A percentile compares a stretch with the other conserved stretches of the same genome.
These are phyloP conservation scores for Abrostola triplasia DNA, from an alignment of 2,888 invertebrate species.

Conservation along the genomic window DNA sequence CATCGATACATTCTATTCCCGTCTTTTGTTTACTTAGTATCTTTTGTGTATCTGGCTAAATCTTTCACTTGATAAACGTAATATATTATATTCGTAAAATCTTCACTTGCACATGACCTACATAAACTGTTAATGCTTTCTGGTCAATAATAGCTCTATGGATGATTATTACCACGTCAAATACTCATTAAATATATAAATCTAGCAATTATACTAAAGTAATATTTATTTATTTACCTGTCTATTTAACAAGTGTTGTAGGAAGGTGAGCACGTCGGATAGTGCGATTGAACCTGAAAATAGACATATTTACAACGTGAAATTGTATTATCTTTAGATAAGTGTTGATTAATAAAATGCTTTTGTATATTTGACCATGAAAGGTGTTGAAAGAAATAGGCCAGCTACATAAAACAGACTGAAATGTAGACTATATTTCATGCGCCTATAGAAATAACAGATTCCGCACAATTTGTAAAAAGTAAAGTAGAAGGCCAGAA, in stretches of 20 bases:
- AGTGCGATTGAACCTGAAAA: constrained; percentile 74
- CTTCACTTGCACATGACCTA: too few species aligned
- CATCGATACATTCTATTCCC: too few species aligned
- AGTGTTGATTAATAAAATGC: constrained; percentile 14
- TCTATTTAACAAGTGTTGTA: constrained; percentile 60
- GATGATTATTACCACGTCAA: not conserved
- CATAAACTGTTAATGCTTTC: too few species aligned
- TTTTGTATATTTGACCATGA: constrained; percentile 7
- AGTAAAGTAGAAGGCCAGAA: too few species aligned
- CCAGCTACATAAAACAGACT: constrained; percentile 14
- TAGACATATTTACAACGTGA: constrained; percentile 19
- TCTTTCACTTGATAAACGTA: too few species aligned
- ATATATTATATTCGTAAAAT: too few species aligned
- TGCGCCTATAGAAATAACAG: constrained; percentile 21
- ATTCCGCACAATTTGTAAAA: constrained; percentile 11
- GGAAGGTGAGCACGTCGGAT: constrained; percentile 75
- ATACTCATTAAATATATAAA: not conserved
- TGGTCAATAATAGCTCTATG: not conserved
- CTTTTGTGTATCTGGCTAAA: too few species aligned
- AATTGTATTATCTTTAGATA: not conserved
- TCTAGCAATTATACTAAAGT: not conserved
- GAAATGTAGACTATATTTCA: constrained; percentile 7
- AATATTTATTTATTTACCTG: constrained; percentile 14
- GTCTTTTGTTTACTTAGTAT: too few species aligned
- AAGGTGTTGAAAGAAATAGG: constrained; percentile 21